Evolutionary conservation across 2,113 vertebrate genomes (phyloP), one percentile per base, ranked within the genome.

Genomic region (Calonectris borealis): DNA sequence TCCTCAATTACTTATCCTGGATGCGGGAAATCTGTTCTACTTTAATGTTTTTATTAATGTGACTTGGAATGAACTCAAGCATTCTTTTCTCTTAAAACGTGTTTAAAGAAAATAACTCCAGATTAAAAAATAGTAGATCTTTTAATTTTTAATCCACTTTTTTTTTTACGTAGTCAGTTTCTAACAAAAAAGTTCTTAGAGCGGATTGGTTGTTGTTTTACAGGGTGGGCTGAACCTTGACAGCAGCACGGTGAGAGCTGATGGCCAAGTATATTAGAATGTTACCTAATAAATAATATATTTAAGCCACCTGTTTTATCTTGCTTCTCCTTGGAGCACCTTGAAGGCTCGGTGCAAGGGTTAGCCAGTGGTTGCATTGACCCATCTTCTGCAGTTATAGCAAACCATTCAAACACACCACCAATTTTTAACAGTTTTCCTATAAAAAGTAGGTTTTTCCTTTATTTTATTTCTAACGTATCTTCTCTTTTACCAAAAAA

Each of bases 1-100:
- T 95, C 83, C 90, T 92, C 95, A 95, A 79, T 97, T 96, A 97
- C 93, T 96, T 96, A 96, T 83, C 83, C 73, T 1, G 86, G 77
- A 82, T 95, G 91, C 77, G 7, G 83, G 88, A 97, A 94, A 95
- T 84, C 75, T 96, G 86, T 92, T 96, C 91, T 79, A 36, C 94
- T 95, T 94, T 72, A 95, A 84, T 94, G 77, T 91, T 94, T 96
- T 95, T 95, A 96, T 96, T 96, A 94, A 94, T 94, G 78, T 91
- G 73, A 89, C 66, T 96, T 94, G 91, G 83, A 95, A 72, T 85
- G 86, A 95, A 87, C 75, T 73, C 65, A 70, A 42, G 70, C 70
- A 89, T 95, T 94, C 60, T 94, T 94, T 94, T 85, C 72, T 92
- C 75, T 88, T 81, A 80, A 62, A 87, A 89, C 0, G 3, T 38